Conservation (phyloP, 2,113 vertebrate species). For the Bujurquina vittata region DNA sequence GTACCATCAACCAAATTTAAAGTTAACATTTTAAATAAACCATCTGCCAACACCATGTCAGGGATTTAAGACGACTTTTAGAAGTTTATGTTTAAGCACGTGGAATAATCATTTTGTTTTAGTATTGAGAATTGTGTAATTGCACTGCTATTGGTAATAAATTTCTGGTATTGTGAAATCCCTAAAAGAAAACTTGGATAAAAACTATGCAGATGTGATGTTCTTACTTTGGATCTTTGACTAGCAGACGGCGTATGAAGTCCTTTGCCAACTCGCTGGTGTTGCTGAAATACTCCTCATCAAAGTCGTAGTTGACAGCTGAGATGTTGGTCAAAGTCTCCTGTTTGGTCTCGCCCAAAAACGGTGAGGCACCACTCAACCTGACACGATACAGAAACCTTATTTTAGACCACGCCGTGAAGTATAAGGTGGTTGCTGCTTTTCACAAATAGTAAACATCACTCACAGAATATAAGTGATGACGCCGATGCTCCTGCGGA, state of each 20-base stretch:
- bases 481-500: constrained; percentile 93
- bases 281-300: constrained; percentile 96
- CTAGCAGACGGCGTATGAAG: constrained; percentile 94
- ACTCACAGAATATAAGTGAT: constrained; percentile 99
- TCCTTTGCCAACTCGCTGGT: constrained; percentile 98
- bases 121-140: too few relatives aligned
- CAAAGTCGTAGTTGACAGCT: constrained; percentile 95
- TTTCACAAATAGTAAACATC: background rate
- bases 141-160: background rate
- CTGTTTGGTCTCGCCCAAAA: constrained; percentile 96
- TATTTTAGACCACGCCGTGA: background rate
- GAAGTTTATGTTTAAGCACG: too few relatives aligned
- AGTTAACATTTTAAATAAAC: too few relatives aligned
- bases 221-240: constrained; percentile 96
- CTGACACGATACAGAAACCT: constrained; percentile 66
- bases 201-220: background rate
- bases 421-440: background rate
- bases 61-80: too few relatives aligned
- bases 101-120: too few relatives aligned
- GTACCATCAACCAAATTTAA: too few relatives aligned
- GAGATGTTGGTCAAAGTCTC: constrained; percentile 98
- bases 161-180: background rate
- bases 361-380: constrained; percentile 92
- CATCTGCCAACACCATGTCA: too few relatives aligned
- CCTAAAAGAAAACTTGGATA: background rate